Conservation (phyloP, 2,797 vertebrate genomes). For the Graptemys geographica region DNA sequence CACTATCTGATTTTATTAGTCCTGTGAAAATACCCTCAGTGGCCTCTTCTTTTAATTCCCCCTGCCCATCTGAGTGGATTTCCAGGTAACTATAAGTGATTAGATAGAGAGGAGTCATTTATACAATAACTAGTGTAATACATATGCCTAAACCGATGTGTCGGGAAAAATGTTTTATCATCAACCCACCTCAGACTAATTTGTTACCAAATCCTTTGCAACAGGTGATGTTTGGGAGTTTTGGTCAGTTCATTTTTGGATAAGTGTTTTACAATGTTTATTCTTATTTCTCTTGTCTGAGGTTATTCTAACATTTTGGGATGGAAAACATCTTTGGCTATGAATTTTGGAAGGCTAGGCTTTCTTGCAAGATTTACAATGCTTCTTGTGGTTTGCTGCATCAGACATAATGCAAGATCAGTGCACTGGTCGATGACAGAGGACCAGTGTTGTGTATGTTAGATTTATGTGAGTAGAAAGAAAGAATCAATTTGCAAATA, state of each 20-base stretch:
- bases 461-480: neutral
- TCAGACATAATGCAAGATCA: constrained; percentile 12
- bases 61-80: neutral
- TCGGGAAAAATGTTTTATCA: neutral
- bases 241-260: neutral
- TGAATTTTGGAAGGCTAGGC: neutral
- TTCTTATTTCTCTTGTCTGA: constrained; percentile 35
- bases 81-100: neutral
- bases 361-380: constrained; percentile 3
- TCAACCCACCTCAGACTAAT: constrained; percentile 3
- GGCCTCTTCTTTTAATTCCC: neutral
- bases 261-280: constrained; percentile 56
- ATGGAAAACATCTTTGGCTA: constrained; percentile 37
- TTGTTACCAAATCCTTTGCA: constrained; percentile 44
- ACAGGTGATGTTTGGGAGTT: constrained; percentile 26
- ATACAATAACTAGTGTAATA: neutral
- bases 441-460: constrained; percentile 5
- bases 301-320: constrained; percentile 16
- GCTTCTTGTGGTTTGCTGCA: neutral
- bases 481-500: constrained; percentile 45
- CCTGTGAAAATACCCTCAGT: neutral
- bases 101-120: neutral
- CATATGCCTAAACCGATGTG: neutral
- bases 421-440: constrained; percentile 2
- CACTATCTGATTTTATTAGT: neutral